Evolutionary conservation across 1,140 invertebrate genomes (phyloP).

Genomic region (Aleiodes sp.): DNA sequence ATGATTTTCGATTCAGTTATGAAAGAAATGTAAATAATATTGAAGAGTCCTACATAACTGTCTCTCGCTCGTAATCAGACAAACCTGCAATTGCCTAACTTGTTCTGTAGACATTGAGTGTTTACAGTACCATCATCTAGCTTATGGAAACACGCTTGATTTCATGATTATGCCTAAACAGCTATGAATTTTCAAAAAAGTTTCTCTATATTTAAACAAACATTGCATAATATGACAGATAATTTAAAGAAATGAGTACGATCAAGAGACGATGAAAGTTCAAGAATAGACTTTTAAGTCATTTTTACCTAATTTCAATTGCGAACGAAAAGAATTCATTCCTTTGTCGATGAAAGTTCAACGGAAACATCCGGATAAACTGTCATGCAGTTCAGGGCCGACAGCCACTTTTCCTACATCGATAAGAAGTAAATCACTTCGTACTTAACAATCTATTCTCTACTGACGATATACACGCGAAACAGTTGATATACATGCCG

Average conservation of each 20-base stretch:
- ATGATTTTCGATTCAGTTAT: neutral
- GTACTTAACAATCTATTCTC: neutral
- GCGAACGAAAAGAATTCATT: no score
- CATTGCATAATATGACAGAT: no score
- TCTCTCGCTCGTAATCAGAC: neutral
- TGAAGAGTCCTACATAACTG: neutral
- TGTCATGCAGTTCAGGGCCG: constrained; percentile 3
- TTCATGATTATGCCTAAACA: neutral
- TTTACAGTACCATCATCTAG: constrained; percentile 2
- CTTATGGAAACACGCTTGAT: neutral
- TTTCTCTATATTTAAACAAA: no score
- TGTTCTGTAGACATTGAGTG: neutral
- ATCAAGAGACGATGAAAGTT: no score
- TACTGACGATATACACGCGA: constrained; percentile 2
- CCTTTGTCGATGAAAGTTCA: no score
- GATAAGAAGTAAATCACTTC: constrained; percentile 6
- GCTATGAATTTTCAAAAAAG: no score
- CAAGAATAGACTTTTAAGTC: no score
- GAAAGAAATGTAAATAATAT: neutral
- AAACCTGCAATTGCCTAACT: constrained; percentile 2
- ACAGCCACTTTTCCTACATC: neutral
- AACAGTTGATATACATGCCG: constrained; percentile 5
- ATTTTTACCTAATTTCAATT: no score
- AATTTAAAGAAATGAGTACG: no score
- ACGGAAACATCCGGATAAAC: neutral